A percentile compares a stretch with the other conserved stretches of the same genome.
Conservation (phyloP, 2,797 vertebrate species). For the Lepilemur septentrionalis region DNA sequence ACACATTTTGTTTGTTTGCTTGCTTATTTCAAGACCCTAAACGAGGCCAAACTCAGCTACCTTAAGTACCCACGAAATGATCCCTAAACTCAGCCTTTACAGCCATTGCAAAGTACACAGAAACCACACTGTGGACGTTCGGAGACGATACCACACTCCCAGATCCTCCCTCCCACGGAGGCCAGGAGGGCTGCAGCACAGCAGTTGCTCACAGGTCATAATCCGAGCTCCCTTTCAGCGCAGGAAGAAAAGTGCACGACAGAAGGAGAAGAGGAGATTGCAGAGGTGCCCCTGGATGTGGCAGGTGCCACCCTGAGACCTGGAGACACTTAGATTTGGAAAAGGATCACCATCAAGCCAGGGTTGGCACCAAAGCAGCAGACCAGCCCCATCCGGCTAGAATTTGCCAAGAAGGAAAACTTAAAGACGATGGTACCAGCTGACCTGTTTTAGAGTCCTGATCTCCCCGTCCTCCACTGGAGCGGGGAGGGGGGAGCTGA, state of each 20-base stretch:
- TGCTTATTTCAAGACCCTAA: neutral
- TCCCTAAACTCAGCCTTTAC: neutral
- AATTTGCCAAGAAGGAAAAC: neutral
- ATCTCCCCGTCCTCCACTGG: neutral
- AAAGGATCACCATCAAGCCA: neutral
- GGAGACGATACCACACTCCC: neutral
- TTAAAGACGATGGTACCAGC: neutral
- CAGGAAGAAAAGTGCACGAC: neutral
- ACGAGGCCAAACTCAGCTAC: neutral
- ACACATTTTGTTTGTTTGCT: neutral
- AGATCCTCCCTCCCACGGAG: too few relatives aligned
- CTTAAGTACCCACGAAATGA: neutral
- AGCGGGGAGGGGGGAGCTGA: neutral
- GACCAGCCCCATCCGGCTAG: neutral
- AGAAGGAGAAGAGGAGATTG: neutral
- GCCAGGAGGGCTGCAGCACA: neutral
- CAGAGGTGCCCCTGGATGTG: accelerated
- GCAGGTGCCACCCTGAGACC: neutral
- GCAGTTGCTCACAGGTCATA: accelerated
- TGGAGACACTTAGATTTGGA: accelerated
- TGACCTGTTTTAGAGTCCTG: neutral
- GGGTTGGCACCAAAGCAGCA: neutral
- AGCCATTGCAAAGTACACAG: neutral
- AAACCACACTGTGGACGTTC: neutral
- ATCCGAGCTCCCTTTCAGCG: neutral